Conservation (phyloP, 2,888 invertebrate species). For the Saturnia japonica region DNA sequence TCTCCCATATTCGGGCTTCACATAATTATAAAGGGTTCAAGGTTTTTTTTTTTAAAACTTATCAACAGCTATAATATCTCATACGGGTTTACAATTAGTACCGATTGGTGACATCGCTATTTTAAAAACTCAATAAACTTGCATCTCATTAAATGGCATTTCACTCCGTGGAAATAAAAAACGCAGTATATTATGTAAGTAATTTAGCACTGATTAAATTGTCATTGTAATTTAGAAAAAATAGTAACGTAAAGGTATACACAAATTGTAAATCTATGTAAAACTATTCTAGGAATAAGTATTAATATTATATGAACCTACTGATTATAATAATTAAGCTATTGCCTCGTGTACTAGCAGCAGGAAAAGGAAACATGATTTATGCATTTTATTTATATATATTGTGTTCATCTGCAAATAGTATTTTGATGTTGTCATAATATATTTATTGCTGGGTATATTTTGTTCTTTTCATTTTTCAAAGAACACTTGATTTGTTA, state of each 20-base stretch:
- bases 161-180: no score
- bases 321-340: neutral
- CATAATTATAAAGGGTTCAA: no score
- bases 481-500: neutral
- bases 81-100: no score
- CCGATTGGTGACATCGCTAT: no score
- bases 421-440: constrained; percentile 1
- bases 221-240: neutral
- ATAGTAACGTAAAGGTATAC: neutral
- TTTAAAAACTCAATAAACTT: no score
- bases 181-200: no score
- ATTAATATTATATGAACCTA: neutral
- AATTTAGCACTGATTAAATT: no score
- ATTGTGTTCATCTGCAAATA: neutral
- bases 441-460: neutral
- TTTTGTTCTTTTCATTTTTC: neutral
- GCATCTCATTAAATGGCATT: no score
- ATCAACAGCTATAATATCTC: no score
- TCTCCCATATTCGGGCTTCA: no score
- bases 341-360: neutral
- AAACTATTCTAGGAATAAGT: neutral
- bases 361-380: constrained; percentile 10
- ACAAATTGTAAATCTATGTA: neutral
- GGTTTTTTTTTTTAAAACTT: no score
- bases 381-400: constrained; percentile 4